phyloP scores from a whole-genome alignment of 2,888 invertebrate genomes.

The Galeopsomyia nigrocyanea region DNA sequence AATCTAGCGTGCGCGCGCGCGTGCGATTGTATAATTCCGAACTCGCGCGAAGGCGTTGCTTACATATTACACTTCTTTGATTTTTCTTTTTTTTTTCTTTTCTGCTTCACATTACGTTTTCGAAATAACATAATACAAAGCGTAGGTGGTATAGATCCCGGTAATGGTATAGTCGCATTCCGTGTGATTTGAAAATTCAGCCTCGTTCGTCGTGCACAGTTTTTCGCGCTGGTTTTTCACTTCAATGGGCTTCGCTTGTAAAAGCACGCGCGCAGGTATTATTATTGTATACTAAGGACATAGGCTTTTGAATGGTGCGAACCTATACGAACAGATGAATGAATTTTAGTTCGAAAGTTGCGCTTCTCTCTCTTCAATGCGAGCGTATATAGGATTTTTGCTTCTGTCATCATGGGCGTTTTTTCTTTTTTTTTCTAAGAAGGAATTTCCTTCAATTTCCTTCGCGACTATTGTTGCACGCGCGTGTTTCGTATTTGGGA shows the following conservation, averaged over 20 bases:
- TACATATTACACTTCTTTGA: neutral
- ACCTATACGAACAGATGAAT: neutral
- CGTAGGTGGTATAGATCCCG: too few relatives aligned
- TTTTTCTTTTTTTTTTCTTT: neutral
- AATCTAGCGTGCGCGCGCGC: constrained; percentile 43
- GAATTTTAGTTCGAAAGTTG: neutral
- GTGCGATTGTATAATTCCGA: constrained; percentile 36
- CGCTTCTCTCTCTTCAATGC: neutral
- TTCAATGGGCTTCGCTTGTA: neutral
- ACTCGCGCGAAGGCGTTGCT: constrained; percentile 30
- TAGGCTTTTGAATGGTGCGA: neutral
- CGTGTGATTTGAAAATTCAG: too few relatives aligned
- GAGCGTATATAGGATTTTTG: too few relatives aligned
- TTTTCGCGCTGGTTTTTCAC: neutral
- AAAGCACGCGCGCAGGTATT: neutral
- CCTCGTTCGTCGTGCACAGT: too few relatives aligned
- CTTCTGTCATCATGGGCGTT: neutral
- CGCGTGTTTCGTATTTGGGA: too few relatives aligned
- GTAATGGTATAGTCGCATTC: too few relatives aligned
- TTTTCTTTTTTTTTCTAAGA: too few relatives aligned
- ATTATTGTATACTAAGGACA: too few relatives aligned
- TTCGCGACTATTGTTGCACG: too few relatives aligned
- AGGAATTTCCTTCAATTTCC: neutral
- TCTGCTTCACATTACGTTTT: too few relatives aligned
- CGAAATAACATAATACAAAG: too few relatives aligned